Evolutionary conservation across 2,888 invertebrate genomes (phyloP), one percentile per base, ranked within the genome.

Genomic region (Pilophorus perplexus): DNA sequence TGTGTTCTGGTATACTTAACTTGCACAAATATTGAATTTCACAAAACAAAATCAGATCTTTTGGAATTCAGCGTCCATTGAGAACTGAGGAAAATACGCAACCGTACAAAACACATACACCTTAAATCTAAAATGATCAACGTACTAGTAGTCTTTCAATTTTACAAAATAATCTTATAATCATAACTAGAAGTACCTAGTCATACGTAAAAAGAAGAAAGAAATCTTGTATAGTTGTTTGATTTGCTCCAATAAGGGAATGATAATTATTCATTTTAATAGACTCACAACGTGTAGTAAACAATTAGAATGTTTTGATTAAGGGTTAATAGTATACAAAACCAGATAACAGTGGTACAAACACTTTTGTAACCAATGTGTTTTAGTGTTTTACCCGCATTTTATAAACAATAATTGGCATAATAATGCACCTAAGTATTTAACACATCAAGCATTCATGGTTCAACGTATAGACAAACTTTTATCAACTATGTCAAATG

Each of bases 351-450:
- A 66, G 46, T 66, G 57, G 66, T 52, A 66, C 66, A 66, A 66
- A 66, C 55, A 64, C 64, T 52, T 52, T 64, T 64, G 52, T 64
- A 64, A 64, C 50, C 50, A 66, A 57, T 38, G 46, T 66, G 57
- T 57, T 66, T 57, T 52, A 57, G 46, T 66, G 57, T 55, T 52
- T 50, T 57, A 66, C 66, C 66, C 66, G 66, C 66, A 57, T 66
- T 66, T 59, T 60, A 64, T 64, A 52, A 66, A 66, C 50, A 66
- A 66, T 66, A 66, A 66, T 55, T 64, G 64, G 64, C 64, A 64
- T 64, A 64, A 62, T 62, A 59, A 62, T 64, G 50, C 52, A 50
- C 38, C 52, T 64, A 64, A 65, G 42, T 55, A 55, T 40, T 37
- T 44, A 65, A 65, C 55, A 66, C 66, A 66, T 46, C 66, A 66